These are phyloP conservation scores for Drosophila setosimentum DNA, from an alignment of 2,888 invertebrate species.

Conservation along the genomic window DNA sequence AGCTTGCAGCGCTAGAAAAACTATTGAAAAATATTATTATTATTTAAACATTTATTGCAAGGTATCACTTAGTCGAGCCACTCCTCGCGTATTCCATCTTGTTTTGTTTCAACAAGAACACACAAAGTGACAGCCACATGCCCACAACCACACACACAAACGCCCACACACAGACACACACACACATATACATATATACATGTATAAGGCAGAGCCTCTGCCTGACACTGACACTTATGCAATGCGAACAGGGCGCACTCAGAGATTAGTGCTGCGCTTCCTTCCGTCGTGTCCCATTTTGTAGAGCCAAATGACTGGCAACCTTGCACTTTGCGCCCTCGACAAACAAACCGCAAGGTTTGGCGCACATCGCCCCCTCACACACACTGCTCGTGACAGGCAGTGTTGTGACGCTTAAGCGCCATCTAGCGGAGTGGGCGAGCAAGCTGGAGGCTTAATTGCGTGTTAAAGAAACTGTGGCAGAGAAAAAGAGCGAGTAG, in stretches of 20 bases:
- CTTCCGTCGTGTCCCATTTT: conserved; percentile 62
- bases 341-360: conserved; percentile 69
- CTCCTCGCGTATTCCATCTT: conserved; percentile 8
- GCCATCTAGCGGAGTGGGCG: conserved; percentile 29
- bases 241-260: conserved; percentile 69
- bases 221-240: conserved; percentile 75
- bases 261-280: conserved; percentile 74
- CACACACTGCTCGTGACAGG: neutral
- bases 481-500: neutral
- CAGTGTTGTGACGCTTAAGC: conserved; percentile 25
- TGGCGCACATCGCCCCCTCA: conserved; percentile 6
- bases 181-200: conserved; percentile 18
- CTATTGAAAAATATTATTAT: neutral
- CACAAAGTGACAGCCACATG: conserved; percentile 54
- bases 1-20: neutral
- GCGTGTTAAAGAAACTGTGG: conserved; percentile 40
- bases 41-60: neutral
- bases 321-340: conserved; percentile 76
- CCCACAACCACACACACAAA: conserved; percentile 27
- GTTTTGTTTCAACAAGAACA: conserved; percentile 68
- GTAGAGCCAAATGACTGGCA: conserved; percentile 69
- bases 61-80: conserved; percentile 19
- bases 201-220: conserved; percentile 29
- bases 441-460: conserved; percentile 46
- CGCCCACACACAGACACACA: conserved; percentile 21